phyloP scores from a whole-genome alignment of 2,888 invertebrate species.

The Sisyra nigra region DNA sequence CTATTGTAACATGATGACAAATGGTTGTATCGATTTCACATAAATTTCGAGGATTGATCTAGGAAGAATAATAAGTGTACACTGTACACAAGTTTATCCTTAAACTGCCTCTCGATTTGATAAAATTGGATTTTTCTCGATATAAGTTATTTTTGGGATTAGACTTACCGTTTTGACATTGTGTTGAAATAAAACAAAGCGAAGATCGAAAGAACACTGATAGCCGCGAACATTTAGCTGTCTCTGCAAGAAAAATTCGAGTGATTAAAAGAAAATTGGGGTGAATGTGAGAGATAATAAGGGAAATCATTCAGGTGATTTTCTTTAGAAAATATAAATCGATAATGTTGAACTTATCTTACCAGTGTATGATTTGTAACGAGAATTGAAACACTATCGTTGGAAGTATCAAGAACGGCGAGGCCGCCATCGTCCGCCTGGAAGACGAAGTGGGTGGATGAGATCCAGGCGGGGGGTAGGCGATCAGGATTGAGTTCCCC shows the following conservation, averaged over 20 bases:
- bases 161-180: conserved; percentile 70
- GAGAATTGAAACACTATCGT: conserved; percentile 60
- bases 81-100: too few species aligned
- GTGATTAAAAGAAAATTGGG: background rate
- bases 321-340: background rate
- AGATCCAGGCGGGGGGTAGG: conserved; percentile 68
- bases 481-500: conserved; percentile 56
- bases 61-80: too few species aligned
- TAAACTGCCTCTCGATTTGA: too few species aligned
- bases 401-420: conserved; percentile 60
- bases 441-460: conserved; percentile 67
- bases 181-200: conserved; percentile 77
- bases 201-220: conserved; percentile 71
- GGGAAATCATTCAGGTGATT: background rate
- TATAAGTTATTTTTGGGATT: too few species aligned
- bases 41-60: too few species aligned
- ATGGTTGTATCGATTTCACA: too few species aligned
- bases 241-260: conserved; percentile 35
- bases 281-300: background rate
- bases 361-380: conserved; percentile 79
- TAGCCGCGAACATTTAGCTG: conserved; percentile 78
- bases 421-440: conserved; percentile 76
- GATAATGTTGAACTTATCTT: conserved; percentile 24
- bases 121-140: too few species aligned
- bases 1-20: too few species aligned